A percentile compares a stretch with the other conserved stretches of the same genome.
Evolutionary conservation across 2,113 vertebrate genomes (phyloP).

Genomic region (Acrocephalus kingi): DNA sequence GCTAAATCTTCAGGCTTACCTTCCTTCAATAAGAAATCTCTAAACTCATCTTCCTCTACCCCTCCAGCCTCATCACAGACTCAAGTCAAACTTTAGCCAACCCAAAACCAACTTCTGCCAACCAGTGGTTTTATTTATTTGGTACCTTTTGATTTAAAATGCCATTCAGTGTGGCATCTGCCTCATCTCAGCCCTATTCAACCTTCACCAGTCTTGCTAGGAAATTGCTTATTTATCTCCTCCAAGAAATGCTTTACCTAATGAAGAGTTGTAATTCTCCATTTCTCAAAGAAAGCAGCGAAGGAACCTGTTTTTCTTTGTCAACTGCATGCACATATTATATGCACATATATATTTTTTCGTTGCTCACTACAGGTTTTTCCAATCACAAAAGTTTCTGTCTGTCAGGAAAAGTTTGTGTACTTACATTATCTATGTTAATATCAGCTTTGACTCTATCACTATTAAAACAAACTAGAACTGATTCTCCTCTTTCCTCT

Average conservation of each 20-base stretch:
- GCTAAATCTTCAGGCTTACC: neutral
- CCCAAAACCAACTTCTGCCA: neutral
- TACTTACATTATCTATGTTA: neutral
- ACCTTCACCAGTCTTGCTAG: neutral
- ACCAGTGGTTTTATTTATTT: neutral
- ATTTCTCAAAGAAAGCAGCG: neutral
- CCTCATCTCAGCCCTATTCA: neutral
- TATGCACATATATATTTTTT: neutral
- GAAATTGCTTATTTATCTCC: neutral
- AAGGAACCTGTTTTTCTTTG: neutral
- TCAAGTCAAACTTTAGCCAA: neutral
- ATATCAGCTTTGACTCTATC: neutral
- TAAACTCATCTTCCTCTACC: neutral
- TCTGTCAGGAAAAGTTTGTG: neutral
- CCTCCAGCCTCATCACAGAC: neutral
- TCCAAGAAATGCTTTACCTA: neutral
- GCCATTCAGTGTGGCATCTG: neutral
- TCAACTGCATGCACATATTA: neutral
- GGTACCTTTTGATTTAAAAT: neutral
- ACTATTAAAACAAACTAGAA: neutral
- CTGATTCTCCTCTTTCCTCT: neutral
- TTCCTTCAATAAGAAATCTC: neutral
- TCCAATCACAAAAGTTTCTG: neutral
- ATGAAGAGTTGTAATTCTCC: neutral
- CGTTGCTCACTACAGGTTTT: neutral